Base-by-base conservation (phyloP, 2,797 vertebrate species). In the Sebastolobus alascanus region DNA sequence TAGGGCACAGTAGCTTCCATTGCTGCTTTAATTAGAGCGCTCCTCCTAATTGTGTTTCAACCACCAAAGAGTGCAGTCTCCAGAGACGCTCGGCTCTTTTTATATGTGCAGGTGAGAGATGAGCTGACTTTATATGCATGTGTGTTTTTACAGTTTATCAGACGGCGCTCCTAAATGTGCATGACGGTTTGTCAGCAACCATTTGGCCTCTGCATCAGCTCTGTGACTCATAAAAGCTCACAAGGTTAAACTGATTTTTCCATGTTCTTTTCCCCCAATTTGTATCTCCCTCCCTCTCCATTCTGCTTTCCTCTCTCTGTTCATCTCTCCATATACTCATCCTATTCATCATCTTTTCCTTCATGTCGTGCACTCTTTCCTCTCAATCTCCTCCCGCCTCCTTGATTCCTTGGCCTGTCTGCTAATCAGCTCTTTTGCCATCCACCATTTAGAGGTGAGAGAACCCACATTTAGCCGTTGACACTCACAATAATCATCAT, bases 11-110 rank as follows among this genome's bases (percentile, higher is more conserved):
- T 2, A 59, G 59, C 76, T 84, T 79, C 59, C 46, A 56, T n/a
- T 5, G 37, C 58, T 11, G 67, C 70, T 85, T 67, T 84, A 85
- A 88, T 90, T 78, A 84, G 75, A 73, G 37, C 16, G 0, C 40
- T 56, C 50, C 11, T 20, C 54, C 59, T 87, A 74, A 87, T 89
- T 79, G 72, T 69, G 71, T 27, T 71, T 40, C 33, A 64, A 78
- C 60, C 85, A 72, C 75, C 54, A 74, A 61, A 72, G 55, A 12
- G 31, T 20, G 7, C 1, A 2, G 65, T 74, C 88, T 74, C 75
- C 14, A 10, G 82, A 74, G 82, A 82, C 11, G 0, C 13, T 25
- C 20, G 9, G 25, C 38, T 82, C 22, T 69, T 74, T 79, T 68
- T 31, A 65, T 46, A 54, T 37, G 5, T n/a, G 58, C n/a, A 35